phyloP scores from a whole-genome alignment of 2,797 vertebrate species.

The Fringilla coelebs region DNA sequence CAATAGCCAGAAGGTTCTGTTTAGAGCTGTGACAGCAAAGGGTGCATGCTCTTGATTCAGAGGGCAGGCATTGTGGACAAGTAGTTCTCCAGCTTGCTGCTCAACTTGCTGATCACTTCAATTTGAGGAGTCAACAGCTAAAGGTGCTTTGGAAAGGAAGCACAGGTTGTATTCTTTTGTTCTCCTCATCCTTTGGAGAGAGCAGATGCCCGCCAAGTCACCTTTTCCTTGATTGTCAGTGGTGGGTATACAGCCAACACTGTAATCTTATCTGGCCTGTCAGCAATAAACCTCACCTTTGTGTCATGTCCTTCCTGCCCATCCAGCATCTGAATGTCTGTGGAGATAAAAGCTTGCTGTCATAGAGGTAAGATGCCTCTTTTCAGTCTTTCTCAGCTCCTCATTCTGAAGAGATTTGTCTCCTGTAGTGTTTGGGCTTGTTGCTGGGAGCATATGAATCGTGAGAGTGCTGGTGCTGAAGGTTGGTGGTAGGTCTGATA shows the following conservation, averaged over 20 bases:
- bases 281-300: background rate
- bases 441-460: background rate
- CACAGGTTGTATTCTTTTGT: background rate
- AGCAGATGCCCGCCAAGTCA: background rate
- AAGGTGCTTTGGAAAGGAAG: background rate
- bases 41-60: background rate
- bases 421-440: background rate
- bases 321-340: background rate
- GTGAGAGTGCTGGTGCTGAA: background rate
- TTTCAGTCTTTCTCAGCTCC: background rate
- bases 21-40: background rate
- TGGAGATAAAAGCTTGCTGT: background rate
- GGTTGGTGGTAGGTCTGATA: background rate
- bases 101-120: background rate
- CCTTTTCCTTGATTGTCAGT: background rate
- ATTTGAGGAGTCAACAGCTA: background rate
- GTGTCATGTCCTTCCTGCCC: background rate
- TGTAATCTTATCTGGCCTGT: background rate
- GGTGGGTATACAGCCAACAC: background rate
- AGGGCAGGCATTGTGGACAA: background rate
- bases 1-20: background rate
- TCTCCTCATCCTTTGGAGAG: background rate
- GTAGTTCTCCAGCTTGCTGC: background rate
- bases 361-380: background rate
- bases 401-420: background rate